These are phyloP conservation scores for Nipponacmea schrenckii DNA, from an alignment of 2,888 invertebrate species.

Conservation along the genomic window DNA sequence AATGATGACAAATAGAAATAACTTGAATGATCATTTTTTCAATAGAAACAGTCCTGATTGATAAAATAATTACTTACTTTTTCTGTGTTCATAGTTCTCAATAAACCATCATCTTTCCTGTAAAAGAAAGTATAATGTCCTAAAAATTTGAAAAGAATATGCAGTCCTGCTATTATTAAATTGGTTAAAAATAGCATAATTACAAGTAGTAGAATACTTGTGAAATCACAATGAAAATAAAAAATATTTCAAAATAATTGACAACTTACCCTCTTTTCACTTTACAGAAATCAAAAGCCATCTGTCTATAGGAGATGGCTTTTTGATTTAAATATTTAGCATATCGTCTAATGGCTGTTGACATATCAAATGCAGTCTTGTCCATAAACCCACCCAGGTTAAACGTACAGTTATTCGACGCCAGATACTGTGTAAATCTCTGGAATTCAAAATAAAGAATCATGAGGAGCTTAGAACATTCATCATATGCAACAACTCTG, in stretches of 20 bases:
- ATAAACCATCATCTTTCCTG: constrained; percentile 95
- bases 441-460: constrained; percentile 67
- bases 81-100: constrained; percentile 97
- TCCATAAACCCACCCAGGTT: constrained; percentile 97
- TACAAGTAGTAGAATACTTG: too few relatives aligned
- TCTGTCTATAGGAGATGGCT: constrained; percentile 96
- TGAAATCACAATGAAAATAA: too few relatives aligned
- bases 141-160: not conserved
- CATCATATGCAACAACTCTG: too few relatives aligned
- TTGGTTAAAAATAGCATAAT: too few relatives aligned
- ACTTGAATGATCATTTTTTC: too few relatives aligned
- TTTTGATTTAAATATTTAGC: constrained; percentile 99
- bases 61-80: constrained; percentile 71
- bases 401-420: constrained; percentile 99
- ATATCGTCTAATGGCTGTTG: constrained; percentile 97
- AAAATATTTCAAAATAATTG: not conserved
- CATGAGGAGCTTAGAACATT: not conserved
- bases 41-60: too few relatives aligned
- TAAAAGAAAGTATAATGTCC: constrained; percentile 24
- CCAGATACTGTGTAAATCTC: constrained; percentile 99
- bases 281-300: constrained; percentile 99
- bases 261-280: constrained; percentile 91
- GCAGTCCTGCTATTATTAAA: too few relatives aligned
- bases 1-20: too few relatives aligned
- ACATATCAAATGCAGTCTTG: constrained; percentile 99